A percentile compares a stretch with the other conserved stretches of the same genome.
Evolutionary conservation across 1,140 invertebrate genomes (phyloP).

Genomic region (Brachionus sp.): DNA sequence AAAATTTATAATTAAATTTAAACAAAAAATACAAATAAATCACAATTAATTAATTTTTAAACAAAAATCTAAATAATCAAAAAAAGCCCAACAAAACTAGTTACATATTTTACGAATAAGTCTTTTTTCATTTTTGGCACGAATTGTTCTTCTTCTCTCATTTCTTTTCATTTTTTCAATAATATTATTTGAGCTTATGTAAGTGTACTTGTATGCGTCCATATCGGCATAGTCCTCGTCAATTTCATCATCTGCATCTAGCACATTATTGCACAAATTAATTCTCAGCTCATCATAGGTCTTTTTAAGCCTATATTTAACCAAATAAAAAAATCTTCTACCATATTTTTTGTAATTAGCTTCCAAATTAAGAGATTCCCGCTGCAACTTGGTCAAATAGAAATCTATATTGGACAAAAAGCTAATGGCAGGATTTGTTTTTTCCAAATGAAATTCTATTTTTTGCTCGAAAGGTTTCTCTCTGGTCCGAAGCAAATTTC

Average conservation of each 20-base stretch:
- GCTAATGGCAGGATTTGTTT: neutral
- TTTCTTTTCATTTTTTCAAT: slow-evolving; percentile 26
- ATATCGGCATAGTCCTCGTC: neutral
- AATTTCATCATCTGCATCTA: slow-evolving; percentile 1
- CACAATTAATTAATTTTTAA: neutral
- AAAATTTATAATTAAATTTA: neutral
- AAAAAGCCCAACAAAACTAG: neutral
- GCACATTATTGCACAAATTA: slow-evolving; percentile 26
- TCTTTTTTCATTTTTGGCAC: slow-evolving; percentile 9
- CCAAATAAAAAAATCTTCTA: neutral
- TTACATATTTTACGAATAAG: slow-evolving; percentile 38
- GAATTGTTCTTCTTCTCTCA: neutral
- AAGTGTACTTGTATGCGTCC: neutral
- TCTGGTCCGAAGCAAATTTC: neutral
- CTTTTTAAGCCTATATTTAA: neutral
- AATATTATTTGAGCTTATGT: neutral
- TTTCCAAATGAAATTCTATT: neutral
- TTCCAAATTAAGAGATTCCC: neutral
- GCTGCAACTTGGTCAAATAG: slow-evolving; percentile 12
- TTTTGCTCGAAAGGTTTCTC: slow-evolving; percentile 5
- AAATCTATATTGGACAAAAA: slow-evolving; percentile 24
- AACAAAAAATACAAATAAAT: slow-evolving; percentile 14
- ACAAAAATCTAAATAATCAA: neutral
- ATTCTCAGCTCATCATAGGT: neutral
- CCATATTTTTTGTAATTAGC: neutral